Evolutionary conservation across 2,888 invertebrate genomes (phyloP), one percentile per base, ranked within the genome.

Genomic region (Tholera decimalis): DNA sequence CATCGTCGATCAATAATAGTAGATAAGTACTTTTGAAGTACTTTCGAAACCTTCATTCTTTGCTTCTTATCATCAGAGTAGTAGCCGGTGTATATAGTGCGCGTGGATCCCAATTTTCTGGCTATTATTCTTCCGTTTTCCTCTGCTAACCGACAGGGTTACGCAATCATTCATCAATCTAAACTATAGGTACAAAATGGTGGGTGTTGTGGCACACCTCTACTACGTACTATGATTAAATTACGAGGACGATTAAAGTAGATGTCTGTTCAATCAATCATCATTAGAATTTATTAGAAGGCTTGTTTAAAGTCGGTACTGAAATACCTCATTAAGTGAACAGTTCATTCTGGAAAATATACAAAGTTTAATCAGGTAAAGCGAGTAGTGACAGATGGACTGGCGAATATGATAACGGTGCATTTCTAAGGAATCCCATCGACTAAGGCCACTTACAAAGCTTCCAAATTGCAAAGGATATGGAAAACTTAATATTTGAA

Each of bases 401-500:
- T 33, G 56, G 20, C 46, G 24, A 57, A 54, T 54, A 49, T 46
- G 26, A 26, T 26, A 44, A 9, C 49, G n/a, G 54, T 33, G 41
- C 53, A 54, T 57, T 73, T 65, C 8, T 65, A 73, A 64, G 56
- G 47, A 8, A 53, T 59, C 55, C 15, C 59, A n/a, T 24, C 26
- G 13, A 26, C 13, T 24, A n/a, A 4, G 9, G 37, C 3, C 2
- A 18, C 18, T 47, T 26, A 8, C 47, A 47, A 39, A 51, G 35
- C 65, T 57, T 59, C n/a, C 4, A 5, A 49, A 5, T 47, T 64
- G 20, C 37, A 56, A 37, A 9, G 13, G 30, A 39, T 43, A 37
- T 59, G 46, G 3, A 13, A 26, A 47, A 59, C 20, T 15, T 71
- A n/a, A 69, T n/a, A 30, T 4, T 15, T 20, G 3, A 15, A 55